Conservation (phyloP, 2,797 vertebrate species). For the Molothrus ater region DNA sequence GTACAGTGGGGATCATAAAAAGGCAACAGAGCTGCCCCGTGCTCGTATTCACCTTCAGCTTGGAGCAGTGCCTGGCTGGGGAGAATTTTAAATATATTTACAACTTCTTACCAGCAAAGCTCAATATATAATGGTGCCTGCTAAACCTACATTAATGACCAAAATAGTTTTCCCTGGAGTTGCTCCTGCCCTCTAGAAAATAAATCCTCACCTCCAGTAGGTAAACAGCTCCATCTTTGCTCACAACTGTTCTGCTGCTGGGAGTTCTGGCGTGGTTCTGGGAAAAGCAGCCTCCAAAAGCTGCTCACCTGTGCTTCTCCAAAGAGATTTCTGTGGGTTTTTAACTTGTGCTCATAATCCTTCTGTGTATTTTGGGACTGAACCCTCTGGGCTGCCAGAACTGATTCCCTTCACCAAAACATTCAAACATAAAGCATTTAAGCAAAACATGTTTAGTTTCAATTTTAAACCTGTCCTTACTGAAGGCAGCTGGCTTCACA, state of each 20-base stretch:
- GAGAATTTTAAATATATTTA: neutral
- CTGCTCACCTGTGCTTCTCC: neutral
- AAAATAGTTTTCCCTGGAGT: neutral
- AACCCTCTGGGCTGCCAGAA: neutral
- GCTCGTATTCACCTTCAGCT: neutral
- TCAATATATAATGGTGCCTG: neutral
- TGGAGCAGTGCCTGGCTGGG: neutral
- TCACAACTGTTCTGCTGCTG: neutral
- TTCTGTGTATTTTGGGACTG: neutral
- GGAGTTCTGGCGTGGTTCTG: accelerated
- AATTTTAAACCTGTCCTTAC: neutral
- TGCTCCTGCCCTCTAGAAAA: neutral
- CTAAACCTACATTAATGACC: neutral
- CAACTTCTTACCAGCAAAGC: neutral
- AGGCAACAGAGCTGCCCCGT: neutral
- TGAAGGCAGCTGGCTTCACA: neutral
- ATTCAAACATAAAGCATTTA: neutral
- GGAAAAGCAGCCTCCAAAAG: neutral
- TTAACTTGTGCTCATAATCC: neutral
- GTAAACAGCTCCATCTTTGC: neutral
- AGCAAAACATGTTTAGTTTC: neutral
- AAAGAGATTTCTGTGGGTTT: neutral
- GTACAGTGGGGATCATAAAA: slow-evolving; percentile 36
- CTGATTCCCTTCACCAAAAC: neutral
- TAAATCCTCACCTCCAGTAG: neutral